Evolutionary conservation across 2,888 invertebrate genomes (phyloP), one percentile per base, ranked within the genome.

Genomic region (Limnephilus lunatus): DNA sequence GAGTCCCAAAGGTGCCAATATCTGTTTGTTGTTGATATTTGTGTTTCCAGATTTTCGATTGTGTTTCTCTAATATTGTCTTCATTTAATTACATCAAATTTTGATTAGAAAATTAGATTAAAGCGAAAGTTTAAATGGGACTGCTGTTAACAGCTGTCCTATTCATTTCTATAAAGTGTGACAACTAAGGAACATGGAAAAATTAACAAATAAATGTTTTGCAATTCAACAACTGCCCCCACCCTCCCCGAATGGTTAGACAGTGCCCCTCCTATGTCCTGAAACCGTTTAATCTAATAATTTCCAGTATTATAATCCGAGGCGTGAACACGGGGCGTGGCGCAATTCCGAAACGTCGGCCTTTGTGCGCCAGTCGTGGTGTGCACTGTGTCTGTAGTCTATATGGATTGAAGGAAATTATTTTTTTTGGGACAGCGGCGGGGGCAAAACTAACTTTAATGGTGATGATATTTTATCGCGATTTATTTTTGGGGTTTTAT

Each of bases 301-400:
- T 88, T 88, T 25, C 30, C 53, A 32, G 68, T 35, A n/a, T 25
- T 32, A 53, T 32, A 80, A 88, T 80, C 88, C 68, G 68, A 80
- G 88, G 88, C 88, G 88, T 90, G 92, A 92, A 92, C 80, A 90
- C 86, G 86, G 87, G 92, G 92, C 92, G 92, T 92, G 92, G 87
- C 90, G 85, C 86, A 68, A 44, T 35, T 25, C 53, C 92, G 89
- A 91, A 91, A 91, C 89, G 91, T 83, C 44, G 32, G 87, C 90
- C 80, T 68, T 88, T 88, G 88, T 88, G 88, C 19, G 85, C 32
- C 31, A 82, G 85, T 35, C n/a, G n/a, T 85, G 25, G n/a, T 44
- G 44, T n/a, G 44, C 86, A 44, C 86, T 30, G 35, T 9, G 39
- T 30, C 44, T 44, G 35, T 35, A 31, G 39, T 30, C 44, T 14